These are phyloP conservation scores for Chromis chromis DNA, from an alignment of 2,797 vertebrate species.

Conservation along the genomic window DNA sequence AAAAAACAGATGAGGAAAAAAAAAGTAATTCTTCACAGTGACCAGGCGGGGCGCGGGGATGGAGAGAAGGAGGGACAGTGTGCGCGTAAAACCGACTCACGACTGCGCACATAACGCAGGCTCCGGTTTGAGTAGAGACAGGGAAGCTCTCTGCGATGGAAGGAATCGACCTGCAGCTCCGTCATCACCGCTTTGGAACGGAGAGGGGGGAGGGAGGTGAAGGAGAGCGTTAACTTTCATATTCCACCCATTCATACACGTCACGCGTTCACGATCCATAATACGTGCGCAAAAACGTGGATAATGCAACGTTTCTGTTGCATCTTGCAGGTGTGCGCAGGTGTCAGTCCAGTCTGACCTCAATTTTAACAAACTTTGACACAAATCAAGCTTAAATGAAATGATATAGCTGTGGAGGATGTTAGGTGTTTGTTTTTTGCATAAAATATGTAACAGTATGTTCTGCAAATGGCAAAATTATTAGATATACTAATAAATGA, in stretches of 20 bases:
- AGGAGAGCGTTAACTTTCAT: background rate
- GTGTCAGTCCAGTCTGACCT: background rate
- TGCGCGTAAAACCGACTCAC: constrained; percentile 46
- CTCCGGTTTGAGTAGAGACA: background rate
- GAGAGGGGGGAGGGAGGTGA: background rate
- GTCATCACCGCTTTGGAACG: constrained; percentile 43
- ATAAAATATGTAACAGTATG: no score
- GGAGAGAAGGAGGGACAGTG: constrained; percentile 11
- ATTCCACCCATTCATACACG: constrained; percentile 22
- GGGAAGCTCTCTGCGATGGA: constrained; percentile 10
- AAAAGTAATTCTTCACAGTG: constrained; percentile 33
- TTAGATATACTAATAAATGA: no score
- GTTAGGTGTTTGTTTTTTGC: background rate
- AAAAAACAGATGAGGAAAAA: background rate
- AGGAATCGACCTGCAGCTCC: constrained; percentile 39
- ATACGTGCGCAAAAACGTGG: background rate
- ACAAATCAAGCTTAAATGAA: no score
- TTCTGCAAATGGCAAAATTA: no score
- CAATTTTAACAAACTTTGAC: no score
- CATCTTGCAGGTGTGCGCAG: background rate
- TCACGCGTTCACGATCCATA: constrained; percentile 16
- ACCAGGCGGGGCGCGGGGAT: constrained; percentile 53
- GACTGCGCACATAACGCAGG: constrained; percentile 54
- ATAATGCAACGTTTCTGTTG: background rate
- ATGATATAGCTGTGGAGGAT: no score